Evolutionary conservation across 2,113 vertebrate species (phyloP), one percentile per base, ranked within the genome.

Genomic region (Physeter macrocephalus): DNA sequence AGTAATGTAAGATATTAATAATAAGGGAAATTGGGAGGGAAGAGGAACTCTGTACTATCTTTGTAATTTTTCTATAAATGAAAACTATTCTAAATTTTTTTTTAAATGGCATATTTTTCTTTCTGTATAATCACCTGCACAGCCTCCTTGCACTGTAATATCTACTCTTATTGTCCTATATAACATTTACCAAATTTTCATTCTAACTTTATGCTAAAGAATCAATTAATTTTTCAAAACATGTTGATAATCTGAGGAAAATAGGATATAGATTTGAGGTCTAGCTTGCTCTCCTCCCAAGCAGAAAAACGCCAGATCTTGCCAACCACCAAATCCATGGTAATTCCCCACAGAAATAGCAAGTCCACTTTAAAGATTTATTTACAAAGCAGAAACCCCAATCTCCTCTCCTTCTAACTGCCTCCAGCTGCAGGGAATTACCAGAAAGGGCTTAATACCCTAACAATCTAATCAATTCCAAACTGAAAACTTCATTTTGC

Each of bases 351-450:
- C 7, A 85, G 66, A 88, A 94, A 91, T 0, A 72, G 36, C 34
- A 97, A 97, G 90, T 93, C 88, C 75, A 72, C 49, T 59, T 84
- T 95, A 90, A 83, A 87, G 84, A 52, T 90, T 92, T 90, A 91
- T 92, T 96, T 96, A 84, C 72, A 92, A 97, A 90, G 34, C 52
- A 74, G 43, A 93, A 86, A 80, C 21, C 15, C 77, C 54, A 72
- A 88, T 80, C n/a, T 1, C 3, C 89, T 23, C 52, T 18, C 72
- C 20, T 82, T 74, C 67, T 75, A 87, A 46, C 41, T 74, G 23
- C 15, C 36, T 67, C 80, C 52, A 81, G 29, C 36, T 59, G 27
- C 66, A 96, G 23, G 49, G 49, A 93, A 75, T 85, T 59, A 91
- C 59, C 71, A 89, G 59, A 83, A 31, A 89, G 14, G 43, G 34